Conservation (phyloP, 2,888 invertebrate species). For the Cheilosia vernalis region DNA sequence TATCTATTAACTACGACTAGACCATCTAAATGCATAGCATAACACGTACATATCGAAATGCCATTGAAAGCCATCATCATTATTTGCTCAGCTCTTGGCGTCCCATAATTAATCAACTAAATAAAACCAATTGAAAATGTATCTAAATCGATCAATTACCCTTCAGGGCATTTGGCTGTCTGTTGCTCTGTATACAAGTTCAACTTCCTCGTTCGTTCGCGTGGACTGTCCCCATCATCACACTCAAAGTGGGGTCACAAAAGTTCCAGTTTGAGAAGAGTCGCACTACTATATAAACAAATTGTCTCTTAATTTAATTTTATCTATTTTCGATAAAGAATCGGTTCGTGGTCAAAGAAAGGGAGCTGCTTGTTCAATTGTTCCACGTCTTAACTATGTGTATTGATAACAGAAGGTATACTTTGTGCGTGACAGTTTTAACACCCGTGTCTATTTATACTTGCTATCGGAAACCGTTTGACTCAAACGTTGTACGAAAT, state of each 20-base stretch:
- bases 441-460: constrained; percentile 11
- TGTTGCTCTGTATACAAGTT: constrained; percentile 9
- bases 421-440: constrained; percentile 20
- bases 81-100: not conserved
- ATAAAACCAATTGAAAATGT: constrained; percentile 26
- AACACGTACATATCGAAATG: too few relatives aligned
- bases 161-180: constrained; percentile 3
- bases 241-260: not conserved
- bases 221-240: not conserved
- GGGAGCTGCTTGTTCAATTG: constrained; percentile 16
- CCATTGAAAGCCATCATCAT: too few relatives aligned
- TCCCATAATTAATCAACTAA: constrained; percentile 17
- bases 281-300: not conserved
- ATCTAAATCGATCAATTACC: constrained; percentile 54
- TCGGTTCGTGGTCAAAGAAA: constrained; percentile 35
- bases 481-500: not conserved
- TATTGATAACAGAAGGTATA: constrained; percentile 1
- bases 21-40: too few relatives aligned
- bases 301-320: constrained; percentile 30
- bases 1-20: too few relatives aligned
- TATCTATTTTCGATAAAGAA: constrained; percentile 24
- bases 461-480: constrained; percentile 3
- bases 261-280: not conserved
- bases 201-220: constrained; percentile 33
- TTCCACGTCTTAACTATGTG: not conserved